Conservation (phyloP, 2,888 invertebrate species). For the Ormyrus labotus region DNA sequence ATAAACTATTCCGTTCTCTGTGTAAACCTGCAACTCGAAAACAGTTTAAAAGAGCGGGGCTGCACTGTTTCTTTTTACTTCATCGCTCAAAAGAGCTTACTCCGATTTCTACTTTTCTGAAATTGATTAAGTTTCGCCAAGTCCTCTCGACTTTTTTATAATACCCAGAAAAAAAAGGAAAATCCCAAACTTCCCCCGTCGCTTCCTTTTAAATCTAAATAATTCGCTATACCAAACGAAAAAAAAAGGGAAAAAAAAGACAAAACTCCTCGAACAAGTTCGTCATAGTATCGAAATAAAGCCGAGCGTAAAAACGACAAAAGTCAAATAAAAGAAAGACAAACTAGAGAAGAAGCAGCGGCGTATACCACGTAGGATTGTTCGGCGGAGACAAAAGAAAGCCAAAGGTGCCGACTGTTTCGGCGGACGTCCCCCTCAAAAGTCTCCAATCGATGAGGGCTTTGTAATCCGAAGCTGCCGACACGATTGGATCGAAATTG, state of each 20-base stretch:
- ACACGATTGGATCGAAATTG: constrained; percentile 38
- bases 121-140: too few species aligned
- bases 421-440: background rate
- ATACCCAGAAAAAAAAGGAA: too few species aligned
- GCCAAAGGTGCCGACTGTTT: constrained; percentile 12
- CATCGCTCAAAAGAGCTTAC: too few species aligned
- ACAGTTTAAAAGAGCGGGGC: too few species aligned
- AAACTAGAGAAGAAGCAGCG: background rate
- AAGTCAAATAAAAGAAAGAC: background rate
- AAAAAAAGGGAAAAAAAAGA: background rate
- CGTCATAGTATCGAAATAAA: background rate
- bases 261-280: background rate
- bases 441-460: constrained; percentile 21
- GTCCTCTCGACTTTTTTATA: too few species aligned
- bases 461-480: constrained; percentile 48
- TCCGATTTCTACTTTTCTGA: too few species aligned
- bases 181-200: too few species aligned
- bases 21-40: too few species aligned
- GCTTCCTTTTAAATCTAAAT: background rate
- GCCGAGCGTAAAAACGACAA: background rate
- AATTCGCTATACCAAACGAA: background rate
- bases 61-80: too few species aligned
- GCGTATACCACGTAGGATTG: background rate
- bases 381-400: background rate
- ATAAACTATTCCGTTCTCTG: too few species aligned